Evolutionary conservation across 2,888 invertebrate genomes (phyloP).

Genomic region (Frankliniella fusca): DNA sequence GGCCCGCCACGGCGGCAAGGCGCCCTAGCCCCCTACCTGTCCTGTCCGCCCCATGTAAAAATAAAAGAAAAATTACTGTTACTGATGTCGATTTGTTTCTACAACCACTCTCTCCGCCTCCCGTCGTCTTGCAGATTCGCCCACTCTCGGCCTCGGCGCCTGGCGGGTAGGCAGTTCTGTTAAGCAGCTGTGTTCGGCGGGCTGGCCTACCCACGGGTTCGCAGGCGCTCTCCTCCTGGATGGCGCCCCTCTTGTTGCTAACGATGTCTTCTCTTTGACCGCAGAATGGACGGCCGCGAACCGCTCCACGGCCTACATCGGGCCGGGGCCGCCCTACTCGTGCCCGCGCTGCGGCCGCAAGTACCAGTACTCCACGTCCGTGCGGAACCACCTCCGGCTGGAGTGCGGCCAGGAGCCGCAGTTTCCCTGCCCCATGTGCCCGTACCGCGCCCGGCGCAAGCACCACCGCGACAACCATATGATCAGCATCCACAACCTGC

Average conservation of each 20-base stretch:
- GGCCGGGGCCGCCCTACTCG: neutral
- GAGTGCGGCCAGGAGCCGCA: slow-evolving; percentile 48
- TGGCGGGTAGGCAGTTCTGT: neutral
- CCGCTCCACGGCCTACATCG: neutral
- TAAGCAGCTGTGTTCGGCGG: neutral
- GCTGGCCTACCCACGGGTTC: neutral
- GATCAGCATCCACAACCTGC: slow-evolving; percentile 16
- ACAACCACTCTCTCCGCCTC: too few species aligned
- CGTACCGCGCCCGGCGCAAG: slow-evolving; percentile 32
- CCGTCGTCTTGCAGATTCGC: neutral
- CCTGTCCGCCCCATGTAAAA: too few species aligned
- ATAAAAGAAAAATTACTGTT: too few species aligned
- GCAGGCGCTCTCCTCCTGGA: slow-evolving; percentile 1
- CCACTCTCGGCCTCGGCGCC: neutral
- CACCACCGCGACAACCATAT: slow-evolving; percentile 29
- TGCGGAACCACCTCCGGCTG: slow-evolving; percentile 32
- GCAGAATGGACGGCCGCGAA: slow-evolving; percentile 12
- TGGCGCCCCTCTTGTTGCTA: slow-evolving; percentile 1
- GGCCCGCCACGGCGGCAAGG: slow-evolving; percentile 43
- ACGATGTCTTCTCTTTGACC: slow-evolving; percentile 27
- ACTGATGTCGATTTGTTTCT: too few species aligned
- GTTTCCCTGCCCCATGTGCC: slow-evolving; percentile 46
- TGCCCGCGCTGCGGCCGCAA: slow-evolving; percentile 34
- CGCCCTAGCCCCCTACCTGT: neutral
- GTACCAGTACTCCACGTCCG: slow-evolving; percentile 32